These are phyloP conservation scores for Laspeyria flexula DNA, from an alignment of 2,888 invertebrate genomes.

Conservation along the genomic window DNA sequence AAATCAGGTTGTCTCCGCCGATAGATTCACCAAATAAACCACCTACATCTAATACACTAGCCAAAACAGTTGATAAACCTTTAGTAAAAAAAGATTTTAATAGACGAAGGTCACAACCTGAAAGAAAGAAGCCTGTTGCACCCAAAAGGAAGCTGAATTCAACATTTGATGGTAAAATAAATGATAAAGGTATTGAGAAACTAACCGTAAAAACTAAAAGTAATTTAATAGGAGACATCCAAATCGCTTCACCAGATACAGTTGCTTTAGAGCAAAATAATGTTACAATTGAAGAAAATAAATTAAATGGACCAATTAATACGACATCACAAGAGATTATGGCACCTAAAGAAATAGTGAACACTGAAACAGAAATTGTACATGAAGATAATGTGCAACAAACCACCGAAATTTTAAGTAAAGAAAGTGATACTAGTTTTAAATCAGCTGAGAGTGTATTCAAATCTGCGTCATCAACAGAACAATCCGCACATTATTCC, in stretches of 20 bases:
- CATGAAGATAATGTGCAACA: conserved; percentile 5
- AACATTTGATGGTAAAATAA: conserved; percentile 36
- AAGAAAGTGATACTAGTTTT: conserved; percentile 4
- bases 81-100: conserved; percentile 45
- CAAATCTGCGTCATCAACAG: conserved; percentile 59
- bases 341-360: conserved; percentile 12
- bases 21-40: conserved; percentile 41
- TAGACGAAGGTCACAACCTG: conserved; percentile 61
- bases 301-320: conserved; percentile 5
- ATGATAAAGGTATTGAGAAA: conserved; percentile 16
- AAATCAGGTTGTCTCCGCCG: conserved; percentile 67
- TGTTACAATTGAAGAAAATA: conserved; percentile 19
- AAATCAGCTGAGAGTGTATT: too few relatives aligned
- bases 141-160: conserved; percentile 57
- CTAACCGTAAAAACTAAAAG: conserved; percentile 1
- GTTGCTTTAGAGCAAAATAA: conserved; percentile 13
- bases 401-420: conserved; percentile 11
- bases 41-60: conserved; percentile 15
- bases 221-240: conserved; percentile 9
- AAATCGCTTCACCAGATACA: conserved; percentile 6
- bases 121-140: conserved; percentile 47
- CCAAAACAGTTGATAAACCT: conserved; percentile 25
- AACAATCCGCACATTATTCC: conserved; percentile 62
- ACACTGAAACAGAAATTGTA: conserved; percentile 15
- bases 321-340: conserved; percentile 9